phyloP scores from a whole-genome alignment of 2,797 vertebrate species.

The Rhinichthys osculus region DNA sequence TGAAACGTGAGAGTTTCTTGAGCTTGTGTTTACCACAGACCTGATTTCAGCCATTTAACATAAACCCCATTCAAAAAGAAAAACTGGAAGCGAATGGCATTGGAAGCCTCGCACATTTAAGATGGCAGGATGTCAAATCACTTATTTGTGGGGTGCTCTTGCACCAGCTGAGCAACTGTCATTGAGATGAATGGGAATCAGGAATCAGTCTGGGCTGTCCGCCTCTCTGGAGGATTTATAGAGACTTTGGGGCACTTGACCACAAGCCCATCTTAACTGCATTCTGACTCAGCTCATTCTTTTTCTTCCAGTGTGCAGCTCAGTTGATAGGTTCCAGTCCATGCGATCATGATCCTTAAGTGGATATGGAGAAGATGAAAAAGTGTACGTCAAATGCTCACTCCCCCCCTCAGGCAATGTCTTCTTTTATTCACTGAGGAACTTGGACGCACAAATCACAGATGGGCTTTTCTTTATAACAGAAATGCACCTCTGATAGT shows the following conservation, averaged over 20 bases:
- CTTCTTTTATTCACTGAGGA: slow-evolving; percentile 30
- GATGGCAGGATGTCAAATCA: neutral
- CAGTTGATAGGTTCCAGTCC: slow-evolving; percentile 69
- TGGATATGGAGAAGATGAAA: slow-evolving; percentile 71
- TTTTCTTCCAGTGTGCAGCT: slow-evolving; percentile 64
- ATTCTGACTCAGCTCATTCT: slow-evolving; percentile 59
- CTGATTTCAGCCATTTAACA: too few species aligned
- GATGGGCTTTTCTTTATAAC: neutral
- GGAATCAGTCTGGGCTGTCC: slow-evolving; percentile 34
- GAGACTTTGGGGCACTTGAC: slow-evolving; percentile 61
- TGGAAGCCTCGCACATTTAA: too few species aligned
- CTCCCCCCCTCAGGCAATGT: slow-evolving; percentile 10
- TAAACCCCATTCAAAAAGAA: neutral
- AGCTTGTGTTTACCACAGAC: too few species aligned
- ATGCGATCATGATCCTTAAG: slow-evolving; percentile 74
- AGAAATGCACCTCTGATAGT: neutral
- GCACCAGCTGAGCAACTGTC: slow-evolving; percentile 24
- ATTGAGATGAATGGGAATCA: slow-evolving; percentile 32
- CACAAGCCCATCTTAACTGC: slow-evolving; percentile 63
- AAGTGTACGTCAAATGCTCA: slow-evolving; percentile 61
- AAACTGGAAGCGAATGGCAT: neutral
- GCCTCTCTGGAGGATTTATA: slow-evolving; percentile 60
- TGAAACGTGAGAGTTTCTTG: too few species aligned
- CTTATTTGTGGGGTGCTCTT: neutral
- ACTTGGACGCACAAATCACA: slow-evolving; percentile 62